A percentile compares a stretch with the other conserved stretches of the same genome.
Conservation (phyloP, 2,113 vertebrate genomes). For the Pipra filicauda region DNA sequence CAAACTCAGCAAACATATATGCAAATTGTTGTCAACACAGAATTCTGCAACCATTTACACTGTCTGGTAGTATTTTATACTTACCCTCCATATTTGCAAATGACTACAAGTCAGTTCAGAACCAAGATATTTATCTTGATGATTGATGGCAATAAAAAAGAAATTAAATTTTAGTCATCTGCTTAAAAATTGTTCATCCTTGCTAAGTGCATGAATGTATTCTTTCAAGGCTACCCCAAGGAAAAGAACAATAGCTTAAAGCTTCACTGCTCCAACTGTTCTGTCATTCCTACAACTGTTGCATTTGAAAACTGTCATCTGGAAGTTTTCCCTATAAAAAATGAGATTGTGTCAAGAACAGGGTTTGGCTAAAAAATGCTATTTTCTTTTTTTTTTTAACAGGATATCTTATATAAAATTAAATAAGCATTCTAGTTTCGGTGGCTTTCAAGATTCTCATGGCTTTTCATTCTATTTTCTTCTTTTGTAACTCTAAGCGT, state of each 20-base stretch:
- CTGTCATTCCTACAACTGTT: conserved; percentile 1
- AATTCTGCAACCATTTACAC: neutral
- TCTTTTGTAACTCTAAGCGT: neutral
- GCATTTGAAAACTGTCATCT: neutral
- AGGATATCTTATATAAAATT: neutral
- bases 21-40: neutral
- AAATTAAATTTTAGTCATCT: neutral
- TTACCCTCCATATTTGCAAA: neutral
- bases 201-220: neutral
- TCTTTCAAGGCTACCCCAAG: neutral
- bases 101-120: neutral
- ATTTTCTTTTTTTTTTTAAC: neutral
- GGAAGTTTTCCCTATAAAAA: neutral
- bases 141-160: neutral
- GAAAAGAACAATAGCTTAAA: conserved; percentile 26
- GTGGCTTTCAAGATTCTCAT: neutral
- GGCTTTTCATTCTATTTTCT: neutral
- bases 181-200: neutral
- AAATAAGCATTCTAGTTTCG: neutral
- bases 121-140: neutral
- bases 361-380: neutral
- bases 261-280: conserved; percentile 10
- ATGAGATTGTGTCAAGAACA: neutral
- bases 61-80: neutral
- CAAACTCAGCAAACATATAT: neutral